Evolutionary conservation across 1,140 invertebrate genomes (phyloP).

Genomic region (Ectropis grisescens): DNA sequence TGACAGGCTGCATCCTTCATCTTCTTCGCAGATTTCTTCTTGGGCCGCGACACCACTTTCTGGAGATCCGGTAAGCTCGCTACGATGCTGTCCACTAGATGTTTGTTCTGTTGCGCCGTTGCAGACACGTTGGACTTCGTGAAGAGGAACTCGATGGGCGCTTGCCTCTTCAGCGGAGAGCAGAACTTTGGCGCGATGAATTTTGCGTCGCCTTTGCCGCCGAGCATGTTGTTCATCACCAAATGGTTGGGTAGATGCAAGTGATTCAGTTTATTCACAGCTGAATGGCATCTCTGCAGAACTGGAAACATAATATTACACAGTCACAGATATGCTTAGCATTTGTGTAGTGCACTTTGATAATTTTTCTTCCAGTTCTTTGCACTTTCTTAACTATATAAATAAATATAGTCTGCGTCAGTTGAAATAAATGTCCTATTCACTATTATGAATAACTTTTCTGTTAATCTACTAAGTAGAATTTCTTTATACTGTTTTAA

Average conservation of each 20-base stretch:
- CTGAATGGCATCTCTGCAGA: conserved; percentile 43
- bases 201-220: conserved; percentile 21
- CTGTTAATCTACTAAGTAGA: no score
- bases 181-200: conserved; percentile 34
- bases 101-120: conserved; percentile 33
- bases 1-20: conserved; percentile 45
- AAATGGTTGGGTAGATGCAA: conserved; percentile 41
- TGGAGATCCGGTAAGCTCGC: conserved; percentile 33
- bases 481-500: no score
- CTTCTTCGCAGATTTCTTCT: conserved; percentile 28
- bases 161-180: conserved; percentile 56
- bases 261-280: conserved; percentile 30
- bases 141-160: conserved; percentile 36
- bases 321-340: conserved; percentile 5
- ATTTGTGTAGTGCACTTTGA: background rate
- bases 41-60: conserved; percentile 27
- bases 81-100: conserved; percentile 41
- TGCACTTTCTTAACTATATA: no score
- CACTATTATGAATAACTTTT: no score
- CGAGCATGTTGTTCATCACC: conserved; percentile 26
- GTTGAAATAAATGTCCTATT: no score
- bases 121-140: conserved; percentile 24
- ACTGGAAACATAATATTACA: conserved; percentile 53
- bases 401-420: no score
- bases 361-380: no score